Evolutionary conservation across 2,888 invertebrate genomes (phyloP).

Genomic region (Xestia rhomboidea): DNA sequence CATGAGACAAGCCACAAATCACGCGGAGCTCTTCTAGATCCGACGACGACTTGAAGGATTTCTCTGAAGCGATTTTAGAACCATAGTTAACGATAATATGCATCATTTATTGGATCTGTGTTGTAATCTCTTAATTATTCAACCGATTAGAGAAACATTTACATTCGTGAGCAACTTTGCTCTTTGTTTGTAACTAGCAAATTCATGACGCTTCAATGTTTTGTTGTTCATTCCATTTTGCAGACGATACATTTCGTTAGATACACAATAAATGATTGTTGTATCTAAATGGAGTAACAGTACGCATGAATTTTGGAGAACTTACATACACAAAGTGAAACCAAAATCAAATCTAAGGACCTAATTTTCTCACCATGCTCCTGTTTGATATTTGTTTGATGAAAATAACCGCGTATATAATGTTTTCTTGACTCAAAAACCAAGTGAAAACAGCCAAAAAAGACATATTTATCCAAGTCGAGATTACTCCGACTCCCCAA

Average conservation of each 20-base stretch:
- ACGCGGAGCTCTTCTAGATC: constrained; percentile 40
- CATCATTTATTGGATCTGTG: constrained; percentile 49
- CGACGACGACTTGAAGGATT: constrained; percentile 48
- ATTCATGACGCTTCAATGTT: constrained; percentile 29
- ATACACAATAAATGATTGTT: constrained; percentile 5
- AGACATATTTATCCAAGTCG: constrained; percentile 36
- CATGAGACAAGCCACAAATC: constrained; percentile 58
- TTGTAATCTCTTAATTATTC: constrained; percentile 51
- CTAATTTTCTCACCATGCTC: not conserved
- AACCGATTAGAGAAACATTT: constrained; percentile 56
- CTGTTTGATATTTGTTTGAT: not conserved
- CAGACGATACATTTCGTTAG: constrained; percentile 16
- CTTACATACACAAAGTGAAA: not conserved
- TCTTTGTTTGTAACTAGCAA: constrained; percentile 35
- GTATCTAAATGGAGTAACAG: not conserved
- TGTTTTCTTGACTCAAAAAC: not conserved
- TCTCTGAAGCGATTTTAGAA: constrained; percentile 38
- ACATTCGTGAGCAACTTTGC: constrained; percentile 39
- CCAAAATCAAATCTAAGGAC: not conserved
- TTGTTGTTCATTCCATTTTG: constrained; percentile 23
- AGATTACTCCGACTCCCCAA: constrained; percentile 53
- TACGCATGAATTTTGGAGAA: not conserved
- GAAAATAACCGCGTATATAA: not conserved
- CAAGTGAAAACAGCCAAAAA: constrained; percentile 26
- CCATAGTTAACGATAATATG: constrained; percentile 33